phyloP scores from a whole-genome alignment of 2,797 vertebrate genomes.

The Enteromius anoplus region DNA sequence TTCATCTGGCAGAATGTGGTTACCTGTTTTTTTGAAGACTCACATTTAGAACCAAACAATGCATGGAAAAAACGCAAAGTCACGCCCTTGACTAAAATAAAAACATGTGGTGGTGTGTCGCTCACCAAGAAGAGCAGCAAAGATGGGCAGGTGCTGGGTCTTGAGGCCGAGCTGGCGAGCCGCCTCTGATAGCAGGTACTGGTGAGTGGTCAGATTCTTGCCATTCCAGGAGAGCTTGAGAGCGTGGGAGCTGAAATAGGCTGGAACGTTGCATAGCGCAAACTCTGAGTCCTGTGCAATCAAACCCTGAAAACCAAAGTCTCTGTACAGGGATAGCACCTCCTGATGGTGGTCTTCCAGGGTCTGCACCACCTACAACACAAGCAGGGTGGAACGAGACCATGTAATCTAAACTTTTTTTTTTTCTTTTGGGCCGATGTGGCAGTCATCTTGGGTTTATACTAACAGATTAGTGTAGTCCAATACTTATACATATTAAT shows the following conservation, averaged over 20 bases:
- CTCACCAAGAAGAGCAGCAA: constrained; percentile 89
- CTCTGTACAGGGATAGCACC: constrained; percentile 91
- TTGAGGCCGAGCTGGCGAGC: constrained; percentile 90
- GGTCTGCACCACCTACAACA: constrained; percentile 89
- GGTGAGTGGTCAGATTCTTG: constrained; percentile 93
- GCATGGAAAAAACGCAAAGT: neutral
- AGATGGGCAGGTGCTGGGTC: constrained; percentile 89
- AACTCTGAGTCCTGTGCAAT: constrained; percentile 94
- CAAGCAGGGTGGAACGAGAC: constrained; percentile 6
- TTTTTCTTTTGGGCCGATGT: neutral
- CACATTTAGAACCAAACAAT: constrained; percentile 6
- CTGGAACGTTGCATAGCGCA: constrained; percentile 90
- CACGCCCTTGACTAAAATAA: neutral
- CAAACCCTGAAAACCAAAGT: constrained; percentile 89
- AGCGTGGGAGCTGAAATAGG: constrained; percentile 91
- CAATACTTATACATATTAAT: neutral
- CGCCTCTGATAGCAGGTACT: constrained; percentile 91
- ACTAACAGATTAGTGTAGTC: neutral
- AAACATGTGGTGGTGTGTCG: neutral
- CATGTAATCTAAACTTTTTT: neutral
- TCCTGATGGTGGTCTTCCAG: constrained; percentile 94
- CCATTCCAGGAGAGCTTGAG: constrained; percentile 95
- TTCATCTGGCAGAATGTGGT: constrained; percentile 94
- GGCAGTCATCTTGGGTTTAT: neutral
- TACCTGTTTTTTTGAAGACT: constrained; percentile 74